phyloP scores from a whole-genome alignment of 2,888 invertebrate genomes.

The Rhingia campestris region DNA sequence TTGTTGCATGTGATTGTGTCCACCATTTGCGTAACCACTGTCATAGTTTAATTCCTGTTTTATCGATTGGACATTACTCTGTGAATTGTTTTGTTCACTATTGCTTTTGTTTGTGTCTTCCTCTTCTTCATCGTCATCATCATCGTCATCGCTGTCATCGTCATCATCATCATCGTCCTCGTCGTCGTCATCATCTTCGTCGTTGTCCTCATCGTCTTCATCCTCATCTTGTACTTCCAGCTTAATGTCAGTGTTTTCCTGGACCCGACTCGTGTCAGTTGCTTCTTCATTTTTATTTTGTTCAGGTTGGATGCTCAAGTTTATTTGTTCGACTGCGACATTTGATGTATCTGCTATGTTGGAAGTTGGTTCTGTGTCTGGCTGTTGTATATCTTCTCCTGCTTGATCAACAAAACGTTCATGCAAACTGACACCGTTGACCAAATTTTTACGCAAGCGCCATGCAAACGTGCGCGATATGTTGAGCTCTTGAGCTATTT shows the following conservation, averaged over 20 bases:
- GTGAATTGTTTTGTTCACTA: slow-evolving; percentile 31
- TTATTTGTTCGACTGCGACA: slow-evolving; percentile 37
- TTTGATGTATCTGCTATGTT: slow-evolving; percentile 22
- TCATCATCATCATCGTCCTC: slow-evolving; percentile 59
- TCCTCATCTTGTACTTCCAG: slow-evolving; percentile 51
- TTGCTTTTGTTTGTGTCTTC: slow-evolving; percentile 29
- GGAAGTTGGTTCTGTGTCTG: slow-evolving; percentile 6
- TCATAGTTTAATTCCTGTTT: slow-evolving; percentile 40
- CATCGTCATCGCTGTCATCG: slow-evolving; percentile 52
- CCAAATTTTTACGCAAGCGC: slow-evolving; percentile 81
- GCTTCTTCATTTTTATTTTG: slow-evolving; percentile 60
- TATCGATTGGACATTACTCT: slow-evolving; percentile 12
- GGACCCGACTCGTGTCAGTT: slow-evolving; percentile 40
- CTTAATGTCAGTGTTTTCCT: slow-evolving; percentile 36
- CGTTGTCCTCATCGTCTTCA: slow-evolving; percentile 56
- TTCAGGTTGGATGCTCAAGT: slow-evolving; percentile 67
- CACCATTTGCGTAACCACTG: slow-evolving; percentile 19
- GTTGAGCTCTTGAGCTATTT: slow-evolving; percentile 81
- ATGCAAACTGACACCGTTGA: slow-evolving; percentile 81
- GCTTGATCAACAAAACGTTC: slow-evolving; percentile 81
- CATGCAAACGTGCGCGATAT: slow-evolving; percentile 82
- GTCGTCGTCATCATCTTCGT: slow-evolving; percentile 66
- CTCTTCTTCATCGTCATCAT: slow-evolving; percentile 51
- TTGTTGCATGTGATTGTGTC: slow-evolving; percentile 37
- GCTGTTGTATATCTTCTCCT: slow-evolving; percentile 75